Evolutionary conservation across 2,888 invertebrate species (phyloP), one percentile per base, ranked within the genome.

Genomic region (Hymenopus coronatus): DNA sequence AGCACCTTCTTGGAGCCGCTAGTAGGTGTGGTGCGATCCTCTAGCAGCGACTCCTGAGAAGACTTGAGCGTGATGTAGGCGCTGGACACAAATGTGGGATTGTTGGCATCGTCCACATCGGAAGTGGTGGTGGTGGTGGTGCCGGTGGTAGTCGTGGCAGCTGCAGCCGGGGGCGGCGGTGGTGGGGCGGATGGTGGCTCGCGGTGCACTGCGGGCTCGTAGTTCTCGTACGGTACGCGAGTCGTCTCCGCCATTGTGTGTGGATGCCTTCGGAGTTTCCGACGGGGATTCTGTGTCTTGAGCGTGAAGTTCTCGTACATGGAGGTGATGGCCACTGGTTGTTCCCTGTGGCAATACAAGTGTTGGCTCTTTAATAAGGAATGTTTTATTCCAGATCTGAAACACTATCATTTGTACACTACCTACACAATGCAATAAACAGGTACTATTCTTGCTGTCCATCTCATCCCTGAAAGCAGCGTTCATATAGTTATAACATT

Each of bases 311-410:
- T 96, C 91, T 96, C 96, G 93, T 96, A 96, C 93, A 96, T 95
- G 88, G 96, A 96, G 84, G 96, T 96, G 90, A 96, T 96, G 40
- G 96, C 96, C 14, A 96, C 96, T 0, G 96, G 96, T 92, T 96
- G 96, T 1, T 94, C 87, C 91, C 90, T 94, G 93, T 89, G 87
- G 3, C 88, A 82, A 40, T 1, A 40, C 2, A 30, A 30, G 4
- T 70, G 90, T 89, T 12, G 90, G 85, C 6, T 90, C 89, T 90
- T 94, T 92, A 88, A 94, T 94, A 4, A 94, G 93, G 82, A 94
- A 91, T 91, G 94, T 93, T 91, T 89, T 92, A 92, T 90, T 93
- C 93, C 86, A 93, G 91, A 91, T 93, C 93, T 91, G 93, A 93
- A 90, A 93, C 93, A 91, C 93, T 93, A 14, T 93, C 93, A 84